A percentile compares a stretch with the other conserved stretches of the same genome.
Evolutionary conservation across 2,888 invertebrate species (phyloP).

Genomic region (Hirtodrosophila duncani): DNA sequence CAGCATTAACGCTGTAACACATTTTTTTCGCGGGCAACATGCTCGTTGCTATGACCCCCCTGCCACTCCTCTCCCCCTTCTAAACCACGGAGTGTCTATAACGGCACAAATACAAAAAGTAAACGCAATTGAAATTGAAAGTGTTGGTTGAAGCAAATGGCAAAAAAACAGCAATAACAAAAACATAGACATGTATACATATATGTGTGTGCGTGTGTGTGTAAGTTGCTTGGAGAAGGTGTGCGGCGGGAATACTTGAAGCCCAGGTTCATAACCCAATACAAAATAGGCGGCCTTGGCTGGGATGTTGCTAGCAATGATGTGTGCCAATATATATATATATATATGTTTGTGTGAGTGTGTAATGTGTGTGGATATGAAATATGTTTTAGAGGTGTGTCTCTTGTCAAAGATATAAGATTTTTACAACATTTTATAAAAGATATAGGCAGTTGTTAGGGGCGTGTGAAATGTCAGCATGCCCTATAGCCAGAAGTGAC

Average conservation of each 20-base stretch:
- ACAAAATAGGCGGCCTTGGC: constrained; percentile 62
- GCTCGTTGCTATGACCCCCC: constrained; percentile 6
- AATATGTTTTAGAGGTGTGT: no score
- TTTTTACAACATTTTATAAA: no score
- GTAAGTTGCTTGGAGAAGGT: constrained; percentile 18
- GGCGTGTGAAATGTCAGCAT: no score
- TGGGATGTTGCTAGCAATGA: no score
- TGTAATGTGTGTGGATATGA: no score
- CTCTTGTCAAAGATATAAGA: no score
- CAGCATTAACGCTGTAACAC: no score
- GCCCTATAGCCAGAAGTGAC: no score
- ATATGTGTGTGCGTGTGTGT: background rate
- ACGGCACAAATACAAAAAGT: constrained; percentile 42
- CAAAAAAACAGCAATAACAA: constrained; percentile 8
- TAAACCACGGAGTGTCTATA: constrained; percentile 21
- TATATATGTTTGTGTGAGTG: background rate
- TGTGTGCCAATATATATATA: constrained; percentile 18
- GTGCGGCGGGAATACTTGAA: constrained; percentile 37
- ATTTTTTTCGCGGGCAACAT: constrained; percentile 61
- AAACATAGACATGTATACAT: background rate
- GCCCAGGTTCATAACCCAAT: constrained; percentile 59
- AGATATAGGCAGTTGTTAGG: no score
- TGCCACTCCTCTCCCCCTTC: background rate
- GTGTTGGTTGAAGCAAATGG: constrained; percentile 54
- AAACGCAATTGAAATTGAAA: constrained; percentile 74